Percentiles rank a stretch among this genome's conserved stretches.
Evolutionary conservation across 2,113 vertebrate genomes (phyloP).

Genomic region (Varanus salvator): DNA sequence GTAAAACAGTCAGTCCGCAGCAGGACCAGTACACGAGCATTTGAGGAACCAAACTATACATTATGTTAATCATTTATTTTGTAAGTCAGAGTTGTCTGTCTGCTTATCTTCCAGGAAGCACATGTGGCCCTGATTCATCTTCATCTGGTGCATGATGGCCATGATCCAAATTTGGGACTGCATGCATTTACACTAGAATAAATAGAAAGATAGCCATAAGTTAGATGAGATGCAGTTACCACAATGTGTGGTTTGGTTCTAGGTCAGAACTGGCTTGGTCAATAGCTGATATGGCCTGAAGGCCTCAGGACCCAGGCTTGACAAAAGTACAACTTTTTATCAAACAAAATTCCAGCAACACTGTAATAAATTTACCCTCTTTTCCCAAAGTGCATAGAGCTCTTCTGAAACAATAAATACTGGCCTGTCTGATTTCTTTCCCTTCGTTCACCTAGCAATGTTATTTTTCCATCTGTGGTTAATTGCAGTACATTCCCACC

Average conservation of each 20-base stretch:
- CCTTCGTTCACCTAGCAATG: slow-evolving; percentile 8
- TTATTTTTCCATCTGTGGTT: slow-evolving; percentile 13
- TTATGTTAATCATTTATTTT: no score
- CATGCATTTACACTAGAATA: no score
- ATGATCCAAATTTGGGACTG: no score
- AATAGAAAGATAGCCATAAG: no score
- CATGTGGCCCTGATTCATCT: no score
- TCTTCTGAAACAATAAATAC: slow-evolving; percentile 19
- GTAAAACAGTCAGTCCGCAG: not conserved
- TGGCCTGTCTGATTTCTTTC: slow-evolving; percentile 18
- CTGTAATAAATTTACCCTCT: not conserved
- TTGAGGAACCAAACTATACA: not conserved
- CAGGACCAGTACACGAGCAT: not conserved
- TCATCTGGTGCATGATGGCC: no score
- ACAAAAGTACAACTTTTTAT: slow-evolving; percentile 31
- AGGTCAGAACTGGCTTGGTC: not conserved
- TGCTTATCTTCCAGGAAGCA: no score
- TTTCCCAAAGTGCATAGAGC: slow-evolving; percentile 22
- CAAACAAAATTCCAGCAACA: slow-evolving; percentile 19
- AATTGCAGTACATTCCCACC: slow-evolving; percentile 26
- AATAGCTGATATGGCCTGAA: slow-evolving; percentile 5
- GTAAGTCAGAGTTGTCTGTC: no score
- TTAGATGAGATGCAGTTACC: no score
- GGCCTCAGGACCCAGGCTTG: slow-evolving; percentile 2
- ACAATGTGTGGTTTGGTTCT: no score